Percentiles rank a stretch among this genome's conserved stretches.
Conservation (phyloP, 1,140 invertebrate genomes). For the Drosophila takahashii region DNA sequence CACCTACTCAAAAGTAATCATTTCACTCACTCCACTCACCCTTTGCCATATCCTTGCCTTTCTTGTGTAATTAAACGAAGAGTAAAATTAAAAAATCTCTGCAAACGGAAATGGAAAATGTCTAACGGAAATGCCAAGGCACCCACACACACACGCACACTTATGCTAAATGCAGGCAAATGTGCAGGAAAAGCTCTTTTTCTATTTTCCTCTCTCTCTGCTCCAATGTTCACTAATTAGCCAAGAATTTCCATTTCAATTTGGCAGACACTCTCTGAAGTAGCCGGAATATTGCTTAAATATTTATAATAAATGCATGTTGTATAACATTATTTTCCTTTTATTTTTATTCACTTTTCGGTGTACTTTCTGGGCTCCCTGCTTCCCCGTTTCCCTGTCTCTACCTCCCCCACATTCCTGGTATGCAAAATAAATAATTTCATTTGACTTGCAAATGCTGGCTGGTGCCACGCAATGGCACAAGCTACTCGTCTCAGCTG, state of each 20-base stretch:
- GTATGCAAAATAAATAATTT: conserved; percentile 73
- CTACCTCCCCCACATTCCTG: neutral
- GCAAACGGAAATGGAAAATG: conserved; percentile 62
- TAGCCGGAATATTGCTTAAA: conserved; percentile 48
- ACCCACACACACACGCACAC: conserved; percentile 7
- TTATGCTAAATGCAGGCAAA: conserved; percentile 53
- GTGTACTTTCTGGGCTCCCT: conserved; percentile 3
- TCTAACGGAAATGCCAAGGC: conserved; percentile 55
- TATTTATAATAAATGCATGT: conserved; percentile 61
- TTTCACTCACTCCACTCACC: neutral
- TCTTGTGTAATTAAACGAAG: conserved; percentile 58
- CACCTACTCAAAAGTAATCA: conserved; percentile 2
- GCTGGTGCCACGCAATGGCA: conserved; percentile 50
- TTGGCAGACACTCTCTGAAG: conserved; percentile 1
- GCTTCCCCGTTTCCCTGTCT: conserved; percentile 24
- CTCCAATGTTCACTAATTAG: conserved; percentile 49
- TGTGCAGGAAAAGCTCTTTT: conserved; percentile 26
- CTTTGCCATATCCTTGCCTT: neutral
- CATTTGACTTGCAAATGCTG: conserved; percentile 79
- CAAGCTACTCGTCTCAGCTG: conserved; percentile 37
- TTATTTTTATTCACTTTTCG: conserved; percentile 39
- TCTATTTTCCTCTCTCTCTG: neutral
- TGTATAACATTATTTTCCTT: conserved; percentile 39
- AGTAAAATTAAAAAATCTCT: conserved; percentile 26
- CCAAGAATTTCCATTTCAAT: conserved; percentile 46